phyloP scores from a whole-genome alignment of 1,140 invertebrate genomes.

The Diorhabda carinulata region DNA sequence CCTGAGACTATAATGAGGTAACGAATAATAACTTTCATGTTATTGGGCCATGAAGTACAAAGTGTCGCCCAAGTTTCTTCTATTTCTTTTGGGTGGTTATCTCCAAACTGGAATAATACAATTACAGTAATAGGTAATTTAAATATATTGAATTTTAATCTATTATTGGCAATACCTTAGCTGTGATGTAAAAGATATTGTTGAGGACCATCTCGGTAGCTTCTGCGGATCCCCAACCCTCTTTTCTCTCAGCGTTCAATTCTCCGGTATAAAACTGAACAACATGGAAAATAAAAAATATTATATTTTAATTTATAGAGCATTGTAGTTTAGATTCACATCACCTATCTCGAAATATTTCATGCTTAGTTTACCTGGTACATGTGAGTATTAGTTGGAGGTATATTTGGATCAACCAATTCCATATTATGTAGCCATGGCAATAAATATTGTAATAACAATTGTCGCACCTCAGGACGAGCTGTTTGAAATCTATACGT shows the following conservation, averaged over 20 bases:
- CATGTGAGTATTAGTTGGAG: slow-evolving; percentile 74
- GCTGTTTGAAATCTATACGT: slow-evolving; percentile 96
- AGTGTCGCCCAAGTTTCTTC: slow-evolving; percentile 94
- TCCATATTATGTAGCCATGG: slow-evolving; percentile 99
- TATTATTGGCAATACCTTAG: slow-evolving; percentile 64
- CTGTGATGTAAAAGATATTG: slow-evolving; percentile 97
- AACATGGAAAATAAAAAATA: neutral
- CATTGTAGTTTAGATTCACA: neutral
- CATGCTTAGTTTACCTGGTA: slow-evolving; percentile 61
- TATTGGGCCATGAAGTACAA: slow-evolving; percentile 93
- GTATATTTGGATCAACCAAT: slow-evolving; percentile 92
- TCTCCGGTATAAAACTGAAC: slow-evolving; percentile 69
- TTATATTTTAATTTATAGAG: neutral
- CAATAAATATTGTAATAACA: slow-evolving; percentile 86
- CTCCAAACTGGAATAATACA: slow-evolving; percentile 71
- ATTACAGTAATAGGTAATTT: slow-evolving; percentile 13
- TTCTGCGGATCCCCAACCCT: slow-evolving; percentile 95
- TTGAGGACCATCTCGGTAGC: slow-evolving; percentile 99
- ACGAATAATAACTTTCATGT: slow-evolving; percentile 95
- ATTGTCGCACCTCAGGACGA: slow-evolving; percentile 79
- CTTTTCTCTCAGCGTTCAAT: slow-evolving; percentile 64
- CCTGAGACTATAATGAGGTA: slow-evolving; percentile 95
- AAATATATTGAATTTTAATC: neutral
- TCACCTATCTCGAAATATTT: neutral
- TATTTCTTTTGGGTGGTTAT: slow-evolving; percentile 91